phyloP scores from a whole-genome alignment of 2,113 vertebrate species.

The Porphyrio hochstetteri region DNA sequence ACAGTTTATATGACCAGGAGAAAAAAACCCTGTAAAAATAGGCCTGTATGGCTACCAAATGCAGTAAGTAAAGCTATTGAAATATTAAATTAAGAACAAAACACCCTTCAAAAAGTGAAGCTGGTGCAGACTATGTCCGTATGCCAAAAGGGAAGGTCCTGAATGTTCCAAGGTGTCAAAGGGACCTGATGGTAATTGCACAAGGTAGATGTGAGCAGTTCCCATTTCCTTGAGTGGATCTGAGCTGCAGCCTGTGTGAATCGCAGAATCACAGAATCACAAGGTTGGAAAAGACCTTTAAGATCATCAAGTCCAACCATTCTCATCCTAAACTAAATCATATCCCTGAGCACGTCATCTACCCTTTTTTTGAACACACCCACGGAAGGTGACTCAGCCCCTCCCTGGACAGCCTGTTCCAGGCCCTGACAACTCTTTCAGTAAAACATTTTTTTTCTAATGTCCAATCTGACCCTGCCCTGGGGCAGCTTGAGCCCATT shows the following conservation, averaged over 20 bases:
- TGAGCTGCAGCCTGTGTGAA: neutral
- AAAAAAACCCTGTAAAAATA: neutral
- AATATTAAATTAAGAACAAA: neutral
- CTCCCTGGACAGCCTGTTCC: too few relatives aligned
- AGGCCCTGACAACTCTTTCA: too few relatives aligned
- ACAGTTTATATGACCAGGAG: neutral
- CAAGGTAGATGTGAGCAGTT: neutral
- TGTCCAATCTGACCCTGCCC: too few relatives aligned
- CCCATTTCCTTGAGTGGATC: accelerated
- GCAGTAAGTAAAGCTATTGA: neutral
- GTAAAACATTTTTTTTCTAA: too few relatives aligned
- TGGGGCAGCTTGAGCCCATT: too few relatives aligned
- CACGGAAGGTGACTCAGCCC: too few relatives aligned
- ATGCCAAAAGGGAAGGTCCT: neutral
- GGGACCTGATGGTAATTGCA: neutral
- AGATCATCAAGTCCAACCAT: too few relatives aligned
- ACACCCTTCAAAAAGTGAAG: neutral
- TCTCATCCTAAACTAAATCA: too few relatives aligned
- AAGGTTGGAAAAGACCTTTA: too few relatives aligned
- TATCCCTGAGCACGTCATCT: too few relatives aligned
- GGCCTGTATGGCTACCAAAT: neutral
- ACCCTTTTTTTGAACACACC: too few relatives aligned
- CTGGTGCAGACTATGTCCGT: neutral
- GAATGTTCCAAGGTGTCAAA: neutral
- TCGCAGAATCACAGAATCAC: too few relatives aligned